Evolutionary conservation across 1,140 invertebrate species (phyloP), one percentile per base, ranked within the genome.

Genomic region (Saccostrea cuccullata): DNA sequence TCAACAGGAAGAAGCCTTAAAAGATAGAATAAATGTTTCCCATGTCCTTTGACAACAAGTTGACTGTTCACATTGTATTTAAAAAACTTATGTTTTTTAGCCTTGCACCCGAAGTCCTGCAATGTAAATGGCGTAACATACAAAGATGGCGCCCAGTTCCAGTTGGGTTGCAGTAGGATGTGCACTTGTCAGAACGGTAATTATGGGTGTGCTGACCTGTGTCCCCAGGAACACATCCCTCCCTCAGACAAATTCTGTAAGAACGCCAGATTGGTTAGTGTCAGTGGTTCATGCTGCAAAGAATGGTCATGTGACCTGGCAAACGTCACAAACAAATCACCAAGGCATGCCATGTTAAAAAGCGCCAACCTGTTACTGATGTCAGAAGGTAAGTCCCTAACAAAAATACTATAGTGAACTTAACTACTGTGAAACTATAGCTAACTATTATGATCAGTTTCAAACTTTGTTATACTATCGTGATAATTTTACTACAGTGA

Each of bases 201-300:
- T 26, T 97, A 97, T 94, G 97, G 96, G 30, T 97, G 97, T 94
- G 96, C 97, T 9, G 96, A 96, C 5, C 93, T 97, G 55, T 97
- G 97, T 92, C 96, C 97, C 3, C 96, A 97, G 90, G 97, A 97
- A 92, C 96, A 96, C 91, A 96, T 96, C 73, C 96, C 96, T 23
- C 97, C 97, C 94, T 95, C 64, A 97, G 97, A 94, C 55, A 64
- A 82, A 84, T 90, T 91, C 60, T 92, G 91, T 73, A 85, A 86
- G 94, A 95, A 92, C 95, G 96, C 97, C 4, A 95, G 96, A 56
- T 95, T 97, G 55, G 96, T 97, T n/a, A 95, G 96, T 86, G 95
- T 97, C 23, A 96, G 96, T 12, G 96, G 96, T 30, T 96, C 97
- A 89, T 97, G 97, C 92, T 97, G 97, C 93, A 95, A 96, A 87